These are phyloP conservation scores for Falco peregrinus DNA, from an alignment of 2,797 vertebrate species.

Conservation along the genomic window DNA sequence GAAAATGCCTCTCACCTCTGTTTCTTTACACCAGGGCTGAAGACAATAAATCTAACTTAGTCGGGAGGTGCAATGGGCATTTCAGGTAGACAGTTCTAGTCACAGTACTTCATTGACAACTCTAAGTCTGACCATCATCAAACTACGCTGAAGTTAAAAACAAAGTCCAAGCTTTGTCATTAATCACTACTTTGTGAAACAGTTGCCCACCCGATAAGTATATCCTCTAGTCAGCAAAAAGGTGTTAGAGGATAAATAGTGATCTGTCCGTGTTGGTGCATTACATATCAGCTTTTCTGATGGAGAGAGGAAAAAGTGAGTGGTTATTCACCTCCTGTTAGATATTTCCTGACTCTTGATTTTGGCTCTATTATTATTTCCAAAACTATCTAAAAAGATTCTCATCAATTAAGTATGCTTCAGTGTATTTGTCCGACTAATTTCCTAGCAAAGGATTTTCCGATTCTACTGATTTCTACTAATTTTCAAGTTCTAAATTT, in stretches of 20 bases:
- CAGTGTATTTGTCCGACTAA: background rate
- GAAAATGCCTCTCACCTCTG: background rate
- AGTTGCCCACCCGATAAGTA: accelerated
- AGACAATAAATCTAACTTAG: background rate
- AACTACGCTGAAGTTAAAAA: background rate
- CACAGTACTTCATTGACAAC: background rate
- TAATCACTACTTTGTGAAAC: background rate
- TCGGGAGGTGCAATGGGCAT: background rate
- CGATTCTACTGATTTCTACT: background rate
- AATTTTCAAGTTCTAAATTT: constrained; percentile 1
- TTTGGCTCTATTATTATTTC: background rate
- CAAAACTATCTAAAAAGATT: background rate
- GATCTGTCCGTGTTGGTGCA: background rate
- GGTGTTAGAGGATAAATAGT: background rate
- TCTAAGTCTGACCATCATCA: background rate
- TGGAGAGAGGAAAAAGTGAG: background rate
- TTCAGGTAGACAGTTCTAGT: background rate
- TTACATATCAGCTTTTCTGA: background rate
- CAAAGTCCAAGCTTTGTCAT: background rate
- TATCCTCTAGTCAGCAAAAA: background rate
- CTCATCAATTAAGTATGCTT: background rate
- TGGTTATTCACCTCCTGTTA: background rate
- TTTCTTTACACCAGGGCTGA: background rate
- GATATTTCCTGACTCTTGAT: background rate
- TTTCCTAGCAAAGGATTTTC: background rate